Evolutionary conservation across 1,140 invertebrate species (phyloP).

Genomic region (Diorhabda sublineata): DNA sequence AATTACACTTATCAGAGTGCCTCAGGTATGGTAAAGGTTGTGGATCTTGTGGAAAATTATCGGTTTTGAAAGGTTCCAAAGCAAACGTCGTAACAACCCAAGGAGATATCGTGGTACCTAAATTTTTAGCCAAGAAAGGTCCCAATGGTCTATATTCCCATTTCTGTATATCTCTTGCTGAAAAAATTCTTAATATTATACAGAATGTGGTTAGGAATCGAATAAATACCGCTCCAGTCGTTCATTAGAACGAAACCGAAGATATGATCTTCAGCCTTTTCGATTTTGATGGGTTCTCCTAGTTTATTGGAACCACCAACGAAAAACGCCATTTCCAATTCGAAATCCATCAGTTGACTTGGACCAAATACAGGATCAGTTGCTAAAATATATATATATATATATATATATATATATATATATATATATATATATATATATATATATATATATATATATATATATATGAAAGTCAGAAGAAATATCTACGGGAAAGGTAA

Average conservation of each 20-base stretch:
- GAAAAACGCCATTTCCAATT: conserved; percentile 96
- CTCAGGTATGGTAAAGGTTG: conserved; percentile 82
- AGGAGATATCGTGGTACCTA: conserved; percentile 93
- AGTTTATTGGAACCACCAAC: conserved; percentile 80
- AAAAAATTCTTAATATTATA: conserved; percentile 25
- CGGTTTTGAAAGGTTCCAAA: conserved; percentile 78
- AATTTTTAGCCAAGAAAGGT: conserved; percentile 94
- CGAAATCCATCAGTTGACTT: conserved; percentile 89
- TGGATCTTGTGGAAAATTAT: conserved; percentile 80
- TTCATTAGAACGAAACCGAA: conserved; percentile 99
- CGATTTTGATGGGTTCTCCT: conserved; percentile 78
- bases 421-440: too few relatives aligned
- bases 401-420: too few relatives aligned
- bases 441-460: too few relatives aligned
- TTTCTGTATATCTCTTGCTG: conserved; percentile 96
- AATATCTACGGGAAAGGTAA: too few relatives aligned
- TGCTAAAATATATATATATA: conserved; percentile 42
- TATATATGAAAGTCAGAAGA: background rate
- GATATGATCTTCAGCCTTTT: conserved; percentile 86
- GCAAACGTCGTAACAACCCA: conserved; percentile 98
- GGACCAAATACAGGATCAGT: conserved; percentile 82
- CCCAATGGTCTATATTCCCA: conserved; percentile 99
- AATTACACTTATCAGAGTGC: conserved; percentile 83
- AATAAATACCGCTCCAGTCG: conserved; percentile 88
- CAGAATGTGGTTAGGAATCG: background rate